Conservation (phyloP, 2,888 invertebrate genomes). For the Andrena minutula region DNA sequence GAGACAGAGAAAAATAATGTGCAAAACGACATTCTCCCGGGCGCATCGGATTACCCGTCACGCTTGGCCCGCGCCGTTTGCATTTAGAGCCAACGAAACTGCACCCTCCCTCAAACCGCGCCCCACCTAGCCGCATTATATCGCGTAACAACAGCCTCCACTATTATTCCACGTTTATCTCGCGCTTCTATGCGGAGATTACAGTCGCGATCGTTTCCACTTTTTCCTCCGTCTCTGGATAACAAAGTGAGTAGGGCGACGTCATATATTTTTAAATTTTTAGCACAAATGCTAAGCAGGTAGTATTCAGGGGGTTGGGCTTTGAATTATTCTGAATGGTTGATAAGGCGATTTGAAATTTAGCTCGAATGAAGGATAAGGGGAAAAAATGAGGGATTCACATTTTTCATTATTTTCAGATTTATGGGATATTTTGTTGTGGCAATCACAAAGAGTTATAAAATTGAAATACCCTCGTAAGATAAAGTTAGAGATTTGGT, state of each 20-base stretch:
- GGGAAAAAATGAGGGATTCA: too few species aligned
- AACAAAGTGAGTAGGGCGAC: not conserved
- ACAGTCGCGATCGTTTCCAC: constrained; percentile 35
- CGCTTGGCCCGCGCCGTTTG: constrained; percentile 46
- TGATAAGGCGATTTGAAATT: too few species aligned
- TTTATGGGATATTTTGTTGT: too few species aligned
- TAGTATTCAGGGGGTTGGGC: not conserved
- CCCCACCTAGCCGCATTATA: constrained; percentile 38
- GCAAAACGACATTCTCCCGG: constrained; percentile 34
- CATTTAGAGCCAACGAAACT: constrained; percentile 46
- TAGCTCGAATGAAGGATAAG: too few species aligned
- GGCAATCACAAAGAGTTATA: too few species aligned
- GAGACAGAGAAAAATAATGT: constrained; percentile 49
- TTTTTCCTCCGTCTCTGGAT: not conserved
- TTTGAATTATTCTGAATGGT: too few species aligned
- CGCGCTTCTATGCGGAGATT: constrained; percentile 37
- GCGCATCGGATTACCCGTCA: constrained; percentile 59
- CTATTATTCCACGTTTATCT: constrained; percentile 60
- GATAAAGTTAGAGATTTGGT: too few species aligned
- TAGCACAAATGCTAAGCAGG: not conserved
- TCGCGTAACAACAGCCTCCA: constrained; percentile 36
- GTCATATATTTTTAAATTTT: not conserved
- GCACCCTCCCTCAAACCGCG: constrained; percentile 11
- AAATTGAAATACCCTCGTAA: too few species aligned
- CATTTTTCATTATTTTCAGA: too few species aligned